Evolutionary conservation across 2,113 vertebrate species (phyloP).

Genomic region (Hypomesus transpacificus): DNA sequence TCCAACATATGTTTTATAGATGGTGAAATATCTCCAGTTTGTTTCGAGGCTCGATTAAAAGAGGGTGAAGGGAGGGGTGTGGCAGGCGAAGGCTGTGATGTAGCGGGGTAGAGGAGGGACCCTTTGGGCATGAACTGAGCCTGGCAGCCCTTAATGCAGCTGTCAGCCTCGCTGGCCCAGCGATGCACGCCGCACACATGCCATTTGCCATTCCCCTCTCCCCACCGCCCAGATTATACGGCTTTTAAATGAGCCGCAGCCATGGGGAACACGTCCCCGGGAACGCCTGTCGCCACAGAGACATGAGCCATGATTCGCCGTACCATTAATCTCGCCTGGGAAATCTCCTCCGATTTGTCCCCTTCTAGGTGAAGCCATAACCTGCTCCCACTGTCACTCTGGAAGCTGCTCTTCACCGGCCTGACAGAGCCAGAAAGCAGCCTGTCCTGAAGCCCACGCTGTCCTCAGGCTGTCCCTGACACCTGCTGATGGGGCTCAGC

Average conservation of each 20-base stretch:
- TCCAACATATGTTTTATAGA: too few species aligned
- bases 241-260: constrained; percentile 66
- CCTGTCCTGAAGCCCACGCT: background rate
- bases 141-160: constrained; percentile 68
- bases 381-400: constrained; percentile 32
- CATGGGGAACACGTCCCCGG: constrained; percentile 42
- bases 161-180: constrained; percentile 59
- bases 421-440: constrained; percentile 12
- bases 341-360: constrained; percentile 57
- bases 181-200: constrained; percentile 29
- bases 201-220: constrained; percentile 34
- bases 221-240: constrained; percentile 49
- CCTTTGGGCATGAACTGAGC: constrained; percentile 40
- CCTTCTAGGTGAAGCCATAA: constrained; percentile 53
- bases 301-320: constrained; percentile 58
- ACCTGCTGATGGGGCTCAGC: background rate
- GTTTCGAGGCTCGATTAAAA: too few species aligned
- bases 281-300: constrained; percentile 53
- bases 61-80: background rate
- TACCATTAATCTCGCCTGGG: constrained; percentile 61
- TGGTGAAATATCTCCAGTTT: too few species aligned
- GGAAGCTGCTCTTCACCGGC: constrained; percentile 8
- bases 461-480: background rate
- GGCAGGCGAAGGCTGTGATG: background rate
- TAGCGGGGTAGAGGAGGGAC: background rate